phyloP scores from a whole-genome alignment of 2,113 vertebrate genomes.

The Anoura caudifer region DNA sequence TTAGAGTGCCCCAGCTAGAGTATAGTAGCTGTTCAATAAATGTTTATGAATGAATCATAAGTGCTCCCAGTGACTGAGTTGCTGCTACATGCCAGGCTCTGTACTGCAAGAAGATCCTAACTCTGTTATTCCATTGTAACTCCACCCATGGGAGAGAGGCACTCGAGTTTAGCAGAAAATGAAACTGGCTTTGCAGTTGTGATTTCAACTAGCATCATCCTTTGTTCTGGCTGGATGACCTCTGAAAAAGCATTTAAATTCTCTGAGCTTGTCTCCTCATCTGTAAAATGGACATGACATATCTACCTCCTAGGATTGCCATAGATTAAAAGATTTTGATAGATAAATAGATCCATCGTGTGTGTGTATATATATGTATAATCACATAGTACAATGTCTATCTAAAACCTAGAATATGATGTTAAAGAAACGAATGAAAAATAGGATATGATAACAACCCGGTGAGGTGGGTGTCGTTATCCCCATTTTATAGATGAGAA shows the following conservation, averaged over 20 bases:
- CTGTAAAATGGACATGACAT: background rate
- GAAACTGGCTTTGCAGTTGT: background rate
- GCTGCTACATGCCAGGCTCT: background rate
- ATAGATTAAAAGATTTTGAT: background rate
- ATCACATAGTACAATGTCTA: background rate
- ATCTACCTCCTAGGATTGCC: background rate
- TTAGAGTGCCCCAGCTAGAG: background rate
- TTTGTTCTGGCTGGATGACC: background rate
- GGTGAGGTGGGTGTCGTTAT: background rate
- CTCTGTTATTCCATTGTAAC: background rate
- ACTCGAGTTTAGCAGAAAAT: background rate
- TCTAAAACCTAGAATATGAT: background rate
- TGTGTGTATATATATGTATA: background rate
- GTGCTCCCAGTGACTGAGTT: background rate
- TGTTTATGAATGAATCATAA: background rate
- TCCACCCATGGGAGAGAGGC: background rate
- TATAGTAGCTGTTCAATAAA: background rate
- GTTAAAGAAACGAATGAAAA: background rate
- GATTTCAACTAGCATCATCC: background rate
- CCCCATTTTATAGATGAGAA: background rate
- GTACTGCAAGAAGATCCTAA: background rate
- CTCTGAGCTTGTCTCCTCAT: background rate
- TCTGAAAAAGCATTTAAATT: conserved; percentile 10
- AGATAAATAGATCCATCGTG: background rate
- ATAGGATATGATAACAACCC: background rate